phyloP scores from a whole-genome alignment of 2,888 invertebrate species.

The Lobophora halterata region DNA sequence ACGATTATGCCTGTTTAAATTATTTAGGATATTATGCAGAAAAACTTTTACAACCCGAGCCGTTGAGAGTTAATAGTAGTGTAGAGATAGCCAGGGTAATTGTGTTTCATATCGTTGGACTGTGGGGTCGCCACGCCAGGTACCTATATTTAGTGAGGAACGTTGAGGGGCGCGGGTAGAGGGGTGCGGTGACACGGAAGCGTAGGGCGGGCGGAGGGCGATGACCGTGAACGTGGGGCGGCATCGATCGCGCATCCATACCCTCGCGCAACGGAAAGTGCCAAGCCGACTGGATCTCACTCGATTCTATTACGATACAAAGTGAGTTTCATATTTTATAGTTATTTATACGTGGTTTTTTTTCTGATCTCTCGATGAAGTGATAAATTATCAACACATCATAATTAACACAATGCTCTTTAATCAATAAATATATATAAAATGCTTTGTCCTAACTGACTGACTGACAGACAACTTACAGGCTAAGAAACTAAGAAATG shows the following conservation, averaged over 20 bases:
- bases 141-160: conserved; percentile 66
- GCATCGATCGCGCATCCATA: conserved; percentile 74
- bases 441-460: no score
- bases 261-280: conserved; percentile 77
- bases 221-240: conserved; percentile 80
- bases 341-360: no score
- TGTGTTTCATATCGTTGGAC: conserved; percentile 69
- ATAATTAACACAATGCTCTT: no score
- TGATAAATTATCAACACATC: no score
- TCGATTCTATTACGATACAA: conserved; percentile 22
- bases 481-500: no score
- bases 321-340: no score
- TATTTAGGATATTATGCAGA: no score
- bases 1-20: no score
- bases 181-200: conserved; percentile 69
- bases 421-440: no score
- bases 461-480: no score
- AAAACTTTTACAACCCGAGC: neutral
- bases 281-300: conserved; percentile 30
- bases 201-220: conserved; percentile 80
- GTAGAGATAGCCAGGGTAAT: conserved; percentile 73
- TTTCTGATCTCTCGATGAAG: no score
- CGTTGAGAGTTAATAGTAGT: conserved; percentile 34
- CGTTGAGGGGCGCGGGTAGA: conserved; percentile 31
- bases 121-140: conserved; percentile 68